A percentile compares a stretch with the other conserved stretches of the same genome.
Evolutionary conservation across 2,797 vertebrate species (phyloP).

Genomic region (Thamnophis elegans): DNA sequence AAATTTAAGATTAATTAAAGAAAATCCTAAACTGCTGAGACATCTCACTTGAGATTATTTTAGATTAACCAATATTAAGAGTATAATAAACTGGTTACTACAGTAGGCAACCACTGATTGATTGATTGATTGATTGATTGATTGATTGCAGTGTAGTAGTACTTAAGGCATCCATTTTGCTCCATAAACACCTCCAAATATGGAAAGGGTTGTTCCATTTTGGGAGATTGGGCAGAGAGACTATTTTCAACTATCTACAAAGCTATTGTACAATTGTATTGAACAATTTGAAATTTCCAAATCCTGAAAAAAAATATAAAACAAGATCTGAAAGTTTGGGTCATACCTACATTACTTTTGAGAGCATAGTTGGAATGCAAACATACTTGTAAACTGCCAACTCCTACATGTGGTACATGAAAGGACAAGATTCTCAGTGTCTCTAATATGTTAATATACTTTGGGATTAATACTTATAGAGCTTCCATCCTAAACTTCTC

Average conservation of each 20-base stretch:
- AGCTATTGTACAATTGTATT: not conserved
- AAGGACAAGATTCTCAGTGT: not conserved
- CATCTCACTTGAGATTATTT: not conserved
- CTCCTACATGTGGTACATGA: not conserved
- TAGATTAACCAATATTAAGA: not conserved
- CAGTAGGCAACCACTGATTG: not conserved
- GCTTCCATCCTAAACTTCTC: not conserved
- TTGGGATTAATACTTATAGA: not conserved
- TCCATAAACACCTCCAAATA: not conserved
- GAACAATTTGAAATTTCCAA: not conserved
- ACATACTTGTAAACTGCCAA: not conserved
- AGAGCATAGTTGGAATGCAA: not conserved
- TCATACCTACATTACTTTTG: not conserved
- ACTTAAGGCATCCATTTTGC: not conserved
- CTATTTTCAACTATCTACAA: not conserved
- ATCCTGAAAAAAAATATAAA: not conserved
- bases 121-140: too few relatives aligned
- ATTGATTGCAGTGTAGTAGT: not conserved
- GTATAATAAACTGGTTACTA: not conserved
- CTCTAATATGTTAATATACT: not conserved
- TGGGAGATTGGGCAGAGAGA: not conserved
- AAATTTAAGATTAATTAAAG: not conserved
- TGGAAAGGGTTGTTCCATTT: not conserved
- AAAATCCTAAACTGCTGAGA: not conserved
- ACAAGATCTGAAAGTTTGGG: not conserved